Base-by-base conservation (phyloP, 2,888 invertebrate genomes). In the Conchocele bisecta region DNA sequence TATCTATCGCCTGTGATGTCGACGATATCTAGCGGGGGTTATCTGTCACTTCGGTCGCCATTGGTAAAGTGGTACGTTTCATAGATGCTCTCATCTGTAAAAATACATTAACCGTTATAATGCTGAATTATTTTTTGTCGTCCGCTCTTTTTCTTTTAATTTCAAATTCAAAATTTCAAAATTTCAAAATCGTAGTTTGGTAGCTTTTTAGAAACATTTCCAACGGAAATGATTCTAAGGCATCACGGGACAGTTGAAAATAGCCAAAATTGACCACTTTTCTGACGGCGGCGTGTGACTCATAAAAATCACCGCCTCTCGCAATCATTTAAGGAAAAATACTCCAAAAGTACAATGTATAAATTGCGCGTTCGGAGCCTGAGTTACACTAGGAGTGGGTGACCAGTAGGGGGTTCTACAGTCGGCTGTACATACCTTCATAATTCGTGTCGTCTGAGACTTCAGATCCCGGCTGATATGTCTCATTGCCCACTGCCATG, bases 21-120 rank as follows among this genome's bases (percentile, higher is more conserved):
- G n/a, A n/a, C n/a, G n/a, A n/a, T n/a, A n/a, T n/a, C n/a, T n/a
- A n/a, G n/a, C n/a, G n/a, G n/a, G n/a, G n/a, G n/a, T n/a, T n/a
- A n/a, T n/a, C n/a, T n/a, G n/a, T n/a, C n/a, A n/a, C 42, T 42
- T 42, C 9, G 33, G 4, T 17, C 5, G 3, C 29, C 51, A 26
- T 48, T 48, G 11, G 51, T 22, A 17, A 51, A 51, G 35, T 51
- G 51, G 17, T 51, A 51, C 11, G 51, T n/a, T 22, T 75, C 75
- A 41, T 75, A 75, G 9, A 75, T 64, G 41, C 71, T 71, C 26
- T 75, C 71, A 20, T 75, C 75, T 75, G 66, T 20, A 66, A 68
- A 46, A 13, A 56, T n/a, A 60, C 28, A 41, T 13, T 48, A 44
- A 4, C 11, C 13, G 37, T 35, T 11, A 56, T 53, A 58, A 28